phyloP scores from a whole-genome alignment of 2,113 vertebrate genomes.

The Ctenodactylus gundi region DNA sequence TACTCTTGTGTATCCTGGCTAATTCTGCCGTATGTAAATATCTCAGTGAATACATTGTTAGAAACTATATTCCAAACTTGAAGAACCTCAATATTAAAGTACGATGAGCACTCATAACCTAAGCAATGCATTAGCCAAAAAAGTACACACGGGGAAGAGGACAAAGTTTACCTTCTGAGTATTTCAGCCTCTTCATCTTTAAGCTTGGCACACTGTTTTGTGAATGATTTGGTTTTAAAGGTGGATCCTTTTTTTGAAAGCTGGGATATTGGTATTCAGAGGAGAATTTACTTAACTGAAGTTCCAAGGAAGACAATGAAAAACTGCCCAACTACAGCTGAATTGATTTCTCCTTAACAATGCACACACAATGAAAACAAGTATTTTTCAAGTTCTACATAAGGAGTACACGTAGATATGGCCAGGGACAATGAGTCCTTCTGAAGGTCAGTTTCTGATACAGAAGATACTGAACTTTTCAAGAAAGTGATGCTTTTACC shows the following conservation, averaged over 20 bases:
- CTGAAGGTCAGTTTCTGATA: conserved; percentile 24
- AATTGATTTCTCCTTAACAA: conserved; percentile 19
- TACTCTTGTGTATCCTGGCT: not conserved
- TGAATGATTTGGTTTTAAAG: not conserved
- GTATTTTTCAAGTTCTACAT: conserved; percentile 11
- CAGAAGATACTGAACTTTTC: not conserved
- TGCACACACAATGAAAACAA: conserved; percentile 34
- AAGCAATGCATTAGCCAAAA: not conserved
- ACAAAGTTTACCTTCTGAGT: not conserved
- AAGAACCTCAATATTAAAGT: not conserved
- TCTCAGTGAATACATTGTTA: not conserved
- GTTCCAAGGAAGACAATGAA: conserved; percentile 35
- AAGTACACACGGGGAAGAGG: not conserved
- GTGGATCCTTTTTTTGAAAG: not conserved
- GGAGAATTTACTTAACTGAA: not conserved
- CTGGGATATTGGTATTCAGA: not conserved
- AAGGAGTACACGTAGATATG: conserved; percentile 3
- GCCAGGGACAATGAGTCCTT: conserved; percentile 11
- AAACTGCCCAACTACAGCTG: not conserved
- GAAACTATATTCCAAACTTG: not conserved
- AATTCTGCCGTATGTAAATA: not conserved
- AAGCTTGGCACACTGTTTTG: not conserved
- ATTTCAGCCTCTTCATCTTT: not conserved
- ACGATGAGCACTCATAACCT: not conserved
- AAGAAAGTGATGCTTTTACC: conserved; percentile 38